These are phyloP conservation scores for Euglossa dilemma DNA, from an alignment of 1,140 invertebrate genomes.

Conservation along the genomic window DNA sequence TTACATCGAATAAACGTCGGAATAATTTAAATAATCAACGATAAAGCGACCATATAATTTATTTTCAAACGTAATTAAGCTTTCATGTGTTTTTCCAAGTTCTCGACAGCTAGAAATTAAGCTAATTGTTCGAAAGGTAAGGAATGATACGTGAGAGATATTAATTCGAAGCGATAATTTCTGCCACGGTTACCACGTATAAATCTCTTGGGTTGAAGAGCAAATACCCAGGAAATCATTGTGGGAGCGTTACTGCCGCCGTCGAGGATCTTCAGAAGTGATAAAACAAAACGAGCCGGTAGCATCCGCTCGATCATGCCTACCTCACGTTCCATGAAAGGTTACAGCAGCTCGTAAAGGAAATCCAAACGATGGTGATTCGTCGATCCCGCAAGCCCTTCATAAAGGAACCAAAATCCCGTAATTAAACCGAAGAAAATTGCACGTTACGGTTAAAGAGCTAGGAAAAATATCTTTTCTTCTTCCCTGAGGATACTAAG, in stretches of 20 bases:
- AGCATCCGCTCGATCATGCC: constrained; percentile 34
- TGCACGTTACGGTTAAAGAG: not conserved
- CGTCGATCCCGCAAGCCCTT: not conserved
- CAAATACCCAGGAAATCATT: constrained; percentile 8
- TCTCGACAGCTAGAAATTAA: no score
- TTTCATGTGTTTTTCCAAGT: no score
- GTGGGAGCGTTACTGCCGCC: not conserved
- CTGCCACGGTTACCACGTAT: not conserved
- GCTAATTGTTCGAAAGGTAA: no score
- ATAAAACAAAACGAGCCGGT: constrained; percentile 57
- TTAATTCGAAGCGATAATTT: not conserved
- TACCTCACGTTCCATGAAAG: constrained; percentile 17
- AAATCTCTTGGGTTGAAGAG: not conserved
- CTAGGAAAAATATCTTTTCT: not conserved
- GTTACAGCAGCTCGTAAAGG: constrained; percentile 54
- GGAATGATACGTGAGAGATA: not conserved
- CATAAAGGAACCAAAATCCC: not conserved
- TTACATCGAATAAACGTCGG: no score
- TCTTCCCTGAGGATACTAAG: no score
- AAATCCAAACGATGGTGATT: constrained; percentile 47
- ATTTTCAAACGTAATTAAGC: no score
- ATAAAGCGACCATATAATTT: no score
- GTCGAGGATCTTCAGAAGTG: constrained; percentile 31
- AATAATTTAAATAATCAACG: no score
- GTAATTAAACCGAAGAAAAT: not conserved